These are phyloP conservation scores for Sylvilagus bachmani DNA, from an alignment of 2,113 vertebrate species.

Conservation along the genomic window DNA sequence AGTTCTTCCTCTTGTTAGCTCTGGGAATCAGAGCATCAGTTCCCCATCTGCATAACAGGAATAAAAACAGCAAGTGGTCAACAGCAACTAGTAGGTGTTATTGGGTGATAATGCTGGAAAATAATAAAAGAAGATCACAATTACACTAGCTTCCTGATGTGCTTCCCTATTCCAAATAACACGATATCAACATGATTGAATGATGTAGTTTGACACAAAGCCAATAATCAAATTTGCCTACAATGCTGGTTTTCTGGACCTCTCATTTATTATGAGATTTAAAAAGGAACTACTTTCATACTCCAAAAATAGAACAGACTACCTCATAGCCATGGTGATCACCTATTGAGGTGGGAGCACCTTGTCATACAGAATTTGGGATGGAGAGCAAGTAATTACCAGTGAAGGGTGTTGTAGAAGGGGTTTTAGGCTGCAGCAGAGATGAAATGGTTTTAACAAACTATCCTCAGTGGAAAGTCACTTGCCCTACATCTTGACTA, in stretches of 20 bases:
- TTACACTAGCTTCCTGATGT: not conserved
- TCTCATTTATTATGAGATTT: slow-evolving; percentile 38
- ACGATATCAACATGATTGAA: not conserved
- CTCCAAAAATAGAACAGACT: slow-evolving; percentile 43
- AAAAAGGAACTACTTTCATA: slow-evolving; percentile 34
- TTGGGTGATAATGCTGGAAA: not conserved
- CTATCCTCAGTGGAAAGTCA: not conserved
- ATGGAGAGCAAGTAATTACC: slow-evolving; percentile 45
- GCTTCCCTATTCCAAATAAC: not conserved
- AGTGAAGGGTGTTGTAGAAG: not conserved
- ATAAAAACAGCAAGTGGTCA: not conserved
- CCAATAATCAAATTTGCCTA: not conserved
- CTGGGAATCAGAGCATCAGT: not conserved
- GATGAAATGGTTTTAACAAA: not conserved
- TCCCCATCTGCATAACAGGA: not conserved
- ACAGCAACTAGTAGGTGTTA: not conserved
- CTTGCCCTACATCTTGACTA: not conserved
- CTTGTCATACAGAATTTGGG: slow-evolving; percentile 27
- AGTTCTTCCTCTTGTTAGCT: not conserved
- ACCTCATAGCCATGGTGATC: slow-evolving; percentile 58
- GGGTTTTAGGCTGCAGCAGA: not conserved
- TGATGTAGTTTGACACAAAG: not conserved
- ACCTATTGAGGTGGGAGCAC: not conserved
- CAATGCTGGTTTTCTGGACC: not conserved
- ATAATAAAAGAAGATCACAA: slow-evolving; percentile 16